phyloP scores from a whole-genome alignment of 2,888 invertebrate species.

The Drosophila kuntzei region DNA sequence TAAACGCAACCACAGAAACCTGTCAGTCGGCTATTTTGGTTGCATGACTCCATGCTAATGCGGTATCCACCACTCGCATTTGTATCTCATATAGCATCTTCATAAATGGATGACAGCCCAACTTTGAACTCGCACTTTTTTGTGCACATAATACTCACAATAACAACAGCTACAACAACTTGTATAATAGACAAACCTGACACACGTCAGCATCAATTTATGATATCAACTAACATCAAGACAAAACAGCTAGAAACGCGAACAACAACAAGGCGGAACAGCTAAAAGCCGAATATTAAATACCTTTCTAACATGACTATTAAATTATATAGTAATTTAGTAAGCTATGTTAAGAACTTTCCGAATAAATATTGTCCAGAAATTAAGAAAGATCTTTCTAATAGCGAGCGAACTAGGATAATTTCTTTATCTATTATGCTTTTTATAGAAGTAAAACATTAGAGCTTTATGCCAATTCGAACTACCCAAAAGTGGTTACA shows the following conservation, averaged over 20 bases:
- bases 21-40: conserved; percentile 54
- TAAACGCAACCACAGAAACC: conserved; percentile 32
- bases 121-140: conserved; percentile 56
- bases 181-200: conserved; percentile 30
- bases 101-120: conserved; percentile 52
- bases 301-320: not conserved
- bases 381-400: no score
- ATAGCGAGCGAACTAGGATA: no score
- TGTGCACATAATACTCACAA: conserved; percentile 10
- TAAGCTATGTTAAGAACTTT: not conserved
- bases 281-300: not conserved
- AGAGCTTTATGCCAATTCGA: no score
- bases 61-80: not conserved
- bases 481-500: not conserved
- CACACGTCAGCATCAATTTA: conserved; percentile 69
- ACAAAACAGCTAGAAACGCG: not conserved
- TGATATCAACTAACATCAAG: conserved; percentile 60
- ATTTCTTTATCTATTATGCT: no score
- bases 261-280: conserved; percentile 10
- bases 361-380: no score
- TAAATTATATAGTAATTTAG: not conserved
- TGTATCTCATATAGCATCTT: conserved; percentile 25
- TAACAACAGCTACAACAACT: conserved; percentile 18
- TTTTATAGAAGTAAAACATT: no score
- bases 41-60: conserved; percentile 55